Conservation (phyloP, 1,140 invertebrate genomes). For the Pollicipes pollicipes region DNA sequence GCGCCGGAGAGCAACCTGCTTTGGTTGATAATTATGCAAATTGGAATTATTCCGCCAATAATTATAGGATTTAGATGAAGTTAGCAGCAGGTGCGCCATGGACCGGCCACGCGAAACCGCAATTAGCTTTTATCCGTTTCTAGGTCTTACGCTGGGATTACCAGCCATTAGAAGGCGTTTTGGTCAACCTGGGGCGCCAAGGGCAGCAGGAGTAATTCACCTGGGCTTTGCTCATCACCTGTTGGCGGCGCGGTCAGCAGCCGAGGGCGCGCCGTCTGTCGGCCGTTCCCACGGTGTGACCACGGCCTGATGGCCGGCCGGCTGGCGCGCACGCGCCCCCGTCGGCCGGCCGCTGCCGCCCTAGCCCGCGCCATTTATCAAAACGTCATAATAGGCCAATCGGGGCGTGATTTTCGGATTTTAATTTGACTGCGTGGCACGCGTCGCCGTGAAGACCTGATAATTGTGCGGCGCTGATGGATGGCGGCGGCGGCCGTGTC, state of each 20-base stretch:
- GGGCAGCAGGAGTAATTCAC: background rate
- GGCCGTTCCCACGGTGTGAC: background rate
- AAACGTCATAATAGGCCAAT: background rate
- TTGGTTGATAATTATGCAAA: constrained; percentile 1
- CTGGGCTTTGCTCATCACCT: background rate
- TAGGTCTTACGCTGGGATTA: background rate
- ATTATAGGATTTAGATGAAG: constrained; percentile 2
- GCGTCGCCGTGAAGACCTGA: background rate
- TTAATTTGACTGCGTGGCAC: background rate
- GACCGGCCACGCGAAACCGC: background rate
- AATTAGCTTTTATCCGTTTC: background rate
- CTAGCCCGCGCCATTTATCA: background rate
- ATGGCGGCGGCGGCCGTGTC: background rate
- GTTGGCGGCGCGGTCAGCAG: too few relatives aligned
- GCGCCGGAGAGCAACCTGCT: background rate
- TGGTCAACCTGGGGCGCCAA: background rate
- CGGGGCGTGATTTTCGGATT: background rate
- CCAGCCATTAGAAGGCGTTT: background rate
- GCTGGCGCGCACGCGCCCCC: too few relatives aligned
- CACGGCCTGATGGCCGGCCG: background rate
- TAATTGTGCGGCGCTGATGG: background rate
- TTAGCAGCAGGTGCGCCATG: background rate
- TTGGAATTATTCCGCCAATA: background rate
- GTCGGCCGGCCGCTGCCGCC: too few relatives aligned
- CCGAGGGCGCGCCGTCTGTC: too few relatives aligned